A percentile compares a stretch with the other conserved stretches of the same genome.
These are phyloP conservation scores for Neotoma lepida DNA, from an alignment of 2,113 vertebrate species.

Conservation along the genomic window DNA sequence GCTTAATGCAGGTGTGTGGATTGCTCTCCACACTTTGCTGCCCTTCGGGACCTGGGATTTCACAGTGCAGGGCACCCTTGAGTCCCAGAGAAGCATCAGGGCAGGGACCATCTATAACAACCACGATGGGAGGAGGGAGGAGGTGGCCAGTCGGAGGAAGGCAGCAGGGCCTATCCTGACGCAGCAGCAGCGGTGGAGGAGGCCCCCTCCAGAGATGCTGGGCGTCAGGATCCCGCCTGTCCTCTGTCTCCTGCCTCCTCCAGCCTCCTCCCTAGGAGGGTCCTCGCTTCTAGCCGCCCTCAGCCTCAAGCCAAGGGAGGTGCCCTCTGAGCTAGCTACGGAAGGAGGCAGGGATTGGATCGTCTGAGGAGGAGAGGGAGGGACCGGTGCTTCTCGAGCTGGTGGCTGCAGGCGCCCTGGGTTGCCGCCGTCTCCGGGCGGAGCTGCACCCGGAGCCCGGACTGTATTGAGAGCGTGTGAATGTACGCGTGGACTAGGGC, in stretches of 20 bases:
- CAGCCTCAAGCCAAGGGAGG: background rate
- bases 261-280: background rate
- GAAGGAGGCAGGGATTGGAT: conserved; percentile 65
- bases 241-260: no score
- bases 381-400: conserved; percentile 38
- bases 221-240: background rate
- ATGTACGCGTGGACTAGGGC: conserved; percentile 45
- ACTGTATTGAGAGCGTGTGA: conserved; percentile 19
- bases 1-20: background rate
- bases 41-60: background rate
- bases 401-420: conserved; percentile 62
- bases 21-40: background rate
- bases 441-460: conserved; percentile 53
- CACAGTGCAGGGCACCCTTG: background rate
- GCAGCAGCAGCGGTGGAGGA: conserved; percentile 62
- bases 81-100: conserved; percentile 29
- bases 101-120: background rate
- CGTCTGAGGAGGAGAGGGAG: conserved; percentile 21
- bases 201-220: background rate
- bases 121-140: conserved; percentile 34
- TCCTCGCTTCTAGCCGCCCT: background rate
- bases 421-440: conserved; percentile 60
- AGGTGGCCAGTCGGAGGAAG: conserved; percentile 30
- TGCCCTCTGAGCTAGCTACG: background rate
- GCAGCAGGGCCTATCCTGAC: conserved; percentile 78